phyloP scores from a whole-genome alignment of 2,113 vertebrate genomes.

The Vulpes vulpes region DNA sequence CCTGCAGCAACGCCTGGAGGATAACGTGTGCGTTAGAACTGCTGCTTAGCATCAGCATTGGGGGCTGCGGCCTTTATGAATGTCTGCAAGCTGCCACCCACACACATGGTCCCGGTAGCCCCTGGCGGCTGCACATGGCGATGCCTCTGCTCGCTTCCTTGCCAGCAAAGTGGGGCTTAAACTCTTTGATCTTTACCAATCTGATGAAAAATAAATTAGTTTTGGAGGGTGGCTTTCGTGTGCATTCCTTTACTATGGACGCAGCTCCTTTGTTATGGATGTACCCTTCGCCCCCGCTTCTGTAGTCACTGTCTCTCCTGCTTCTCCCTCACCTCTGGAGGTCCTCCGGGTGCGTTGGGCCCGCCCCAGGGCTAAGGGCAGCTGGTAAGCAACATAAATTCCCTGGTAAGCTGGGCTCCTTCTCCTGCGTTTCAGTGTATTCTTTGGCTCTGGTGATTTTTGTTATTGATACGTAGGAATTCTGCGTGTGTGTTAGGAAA shows the following conservation, averaged over 20 bases:
- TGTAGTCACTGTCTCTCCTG: neutral
- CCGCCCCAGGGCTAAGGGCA: neutral
- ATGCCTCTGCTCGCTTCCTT: neutral
- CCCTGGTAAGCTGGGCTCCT: neutral
- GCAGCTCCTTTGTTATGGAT: neutral
- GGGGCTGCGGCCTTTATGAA: neutral
- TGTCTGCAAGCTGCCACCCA: neutral
- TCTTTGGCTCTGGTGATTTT: neutral
- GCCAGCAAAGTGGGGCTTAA: neutral
- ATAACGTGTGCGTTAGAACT: neutral
- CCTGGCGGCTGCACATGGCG: neutral
- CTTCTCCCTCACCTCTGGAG: neutral
- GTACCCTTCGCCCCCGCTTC: neutral
- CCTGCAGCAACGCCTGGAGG: too few species aligned
- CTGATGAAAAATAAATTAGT: neutral
- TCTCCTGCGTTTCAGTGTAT: neutral
- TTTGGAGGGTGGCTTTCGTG: neutral
- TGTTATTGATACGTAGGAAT: neutral
- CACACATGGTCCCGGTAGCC: neutral
- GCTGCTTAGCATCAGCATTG: neutral
- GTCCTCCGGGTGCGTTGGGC: neutral
- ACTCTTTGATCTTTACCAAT: neutral
- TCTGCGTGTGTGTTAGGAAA: neutral
- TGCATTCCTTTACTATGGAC: neutral
- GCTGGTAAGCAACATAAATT: neutral